Percentiles rank a stretch among this genome's conserved stretches.
These are phyloP conservation scores for Globicephala melas DNA, from an alignment of 2,113 vertebrate species.

Conservation along the genomic window DNA sequence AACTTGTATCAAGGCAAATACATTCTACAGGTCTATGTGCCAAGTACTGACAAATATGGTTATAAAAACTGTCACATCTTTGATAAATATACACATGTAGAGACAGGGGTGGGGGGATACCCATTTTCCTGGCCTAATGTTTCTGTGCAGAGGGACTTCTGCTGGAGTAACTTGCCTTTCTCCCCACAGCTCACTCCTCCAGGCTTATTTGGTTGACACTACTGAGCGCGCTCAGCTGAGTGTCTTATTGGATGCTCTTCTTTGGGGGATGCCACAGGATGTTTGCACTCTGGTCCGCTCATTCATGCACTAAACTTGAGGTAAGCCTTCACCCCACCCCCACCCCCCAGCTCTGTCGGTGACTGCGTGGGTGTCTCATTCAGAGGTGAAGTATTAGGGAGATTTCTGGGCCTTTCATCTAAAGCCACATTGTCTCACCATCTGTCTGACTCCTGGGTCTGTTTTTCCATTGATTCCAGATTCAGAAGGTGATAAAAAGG, in stretches of 20 bases:
- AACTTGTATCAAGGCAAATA: neutral
- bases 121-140: neutral
- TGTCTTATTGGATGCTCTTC: neutral
- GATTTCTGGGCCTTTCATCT: neutral
- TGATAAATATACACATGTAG: neutral
- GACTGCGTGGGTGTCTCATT: neutral
- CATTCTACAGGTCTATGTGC: neutral
- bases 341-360: neutral
- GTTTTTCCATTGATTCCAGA: slow-evolving; percentile 1
- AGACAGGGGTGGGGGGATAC: neutral
- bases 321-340: neutral
- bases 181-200: neutral
- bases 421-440: neutral
- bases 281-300: neutral
- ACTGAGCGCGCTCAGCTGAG: neutral
- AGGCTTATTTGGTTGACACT: neutral
- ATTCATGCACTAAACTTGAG: neutral
- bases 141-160: neutral
- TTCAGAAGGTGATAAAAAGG: neutral
- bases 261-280: neutral
- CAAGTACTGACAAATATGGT: neutral
- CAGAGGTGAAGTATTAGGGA: neutral
- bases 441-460: neutral
- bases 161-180: neutral
- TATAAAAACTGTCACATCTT: neutral